Evolutionary conservation across 2,888 invertebrate species (phyloP).

Genomic region (Peribatodes rhomboidaria): DNA sequence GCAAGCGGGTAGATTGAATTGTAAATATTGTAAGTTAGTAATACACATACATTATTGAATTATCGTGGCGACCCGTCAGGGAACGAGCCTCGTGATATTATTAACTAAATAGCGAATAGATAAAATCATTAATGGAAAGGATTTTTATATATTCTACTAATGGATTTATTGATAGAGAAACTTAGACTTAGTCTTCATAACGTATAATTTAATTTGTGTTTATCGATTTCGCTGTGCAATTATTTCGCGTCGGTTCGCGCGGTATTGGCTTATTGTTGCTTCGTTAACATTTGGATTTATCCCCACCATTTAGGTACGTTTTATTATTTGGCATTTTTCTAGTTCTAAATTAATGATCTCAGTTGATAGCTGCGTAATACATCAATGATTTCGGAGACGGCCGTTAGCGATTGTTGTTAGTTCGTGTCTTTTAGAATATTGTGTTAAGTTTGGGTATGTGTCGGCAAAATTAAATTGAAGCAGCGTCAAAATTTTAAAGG

Average conservation of each 20-base stretch:
- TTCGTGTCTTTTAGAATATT: conserved; percentile 63
- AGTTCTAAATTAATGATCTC: conserved; percentile 82
- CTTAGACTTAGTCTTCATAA: conserved; percentile 76
- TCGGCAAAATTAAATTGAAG: conserved; percentile 71
- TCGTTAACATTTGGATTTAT: conserved; percentile 65
- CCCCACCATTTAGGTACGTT: conserved; percentile 70
- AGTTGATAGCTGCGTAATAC: conserved; percentile 79
- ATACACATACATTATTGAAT: conserved; percentile 66
- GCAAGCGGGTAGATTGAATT: conserved; percentile 84
- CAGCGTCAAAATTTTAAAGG: conserved; percentile 59
- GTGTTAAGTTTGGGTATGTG: conserved; percentile 82
- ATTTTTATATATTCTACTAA: conserved; percentile 87
- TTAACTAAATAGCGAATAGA: conserved; percentile 84
- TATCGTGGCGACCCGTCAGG: conserved; percentile 74
- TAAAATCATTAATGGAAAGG: conserved; percentile 85
- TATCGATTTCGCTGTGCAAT: conserved; percentile 86
- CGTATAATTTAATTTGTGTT: conserved; percentile 71
- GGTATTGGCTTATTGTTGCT: conserved; percentile 76
- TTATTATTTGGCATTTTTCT: conserved; percentile 62
- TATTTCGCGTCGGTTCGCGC: conserved; percentile 71
- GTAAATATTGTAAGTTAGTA: conserved; percentile 82
- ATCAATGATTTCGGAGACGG: conserved; percentile 69
- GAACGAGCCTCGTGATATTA: conserved; percentile 85
- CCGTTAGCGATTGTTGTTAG: conserved; percentile 78
- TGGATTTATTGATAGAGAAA: conserved; percentile 84